Conservation (phyloP, 2,113 vertebrate genomes). For the Piaya cayana region DNA sequence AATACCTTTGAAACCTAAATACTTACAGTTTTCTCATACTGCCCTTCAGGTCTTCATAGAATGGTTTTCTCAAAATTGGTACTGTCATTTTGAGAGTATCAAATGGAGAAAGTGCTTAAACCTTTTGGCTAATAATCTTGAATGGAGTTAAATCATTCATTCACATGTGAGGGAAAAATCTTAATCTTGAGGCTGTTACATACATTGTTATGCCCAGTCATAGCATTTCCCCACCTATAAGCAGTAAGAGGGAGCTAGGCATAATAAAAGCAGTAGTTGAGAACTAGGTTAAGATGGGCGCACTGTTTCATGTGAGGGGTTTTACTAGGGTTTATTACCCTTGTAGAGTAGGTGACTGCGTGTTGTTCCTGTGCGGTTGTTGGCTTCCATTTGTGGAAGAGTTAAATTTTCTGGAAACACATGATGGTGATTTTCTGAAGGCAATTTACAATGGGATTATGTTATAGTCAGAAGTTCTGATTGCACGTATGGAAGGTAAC, state of each 20-base stretch:
- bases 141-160: not conserved
- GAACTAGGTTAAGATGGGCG: not conserved
- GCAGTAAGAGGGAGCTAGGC: not conserved
- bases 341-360: not conserved
- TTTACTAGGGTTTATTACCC: not conserved
- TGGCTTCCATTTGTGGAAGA: not conserved
- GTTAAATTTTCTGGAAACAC: not conserved
- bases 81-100: not conserved
- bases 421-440: not conserved
- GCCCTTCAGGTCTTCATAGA: not conserved
- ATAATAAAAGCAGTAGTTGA: not conserved
- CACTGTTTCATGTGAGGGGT: not conserved
- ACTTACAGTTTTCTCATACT: not conserved
- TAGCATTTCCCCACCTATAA: not conserved
- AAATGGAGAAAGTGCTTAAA: not conserved
- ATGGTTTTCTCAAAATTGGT: not conserved
- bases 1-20: not conserved
- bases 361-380: not conserved
- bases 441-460: not conserved
- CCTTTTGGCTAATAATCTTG: not conserved
- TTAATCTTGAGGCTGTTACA: not conserved
- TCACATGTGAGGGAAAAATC: not conserved
- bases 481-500: not conserved
- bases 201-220: not conserved
- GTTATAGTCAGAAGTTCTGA: not conserved